Base-by-base conservation (phyloP, 1,140 invertebrate genomes). In the Aleiodes sp. region DNA sequence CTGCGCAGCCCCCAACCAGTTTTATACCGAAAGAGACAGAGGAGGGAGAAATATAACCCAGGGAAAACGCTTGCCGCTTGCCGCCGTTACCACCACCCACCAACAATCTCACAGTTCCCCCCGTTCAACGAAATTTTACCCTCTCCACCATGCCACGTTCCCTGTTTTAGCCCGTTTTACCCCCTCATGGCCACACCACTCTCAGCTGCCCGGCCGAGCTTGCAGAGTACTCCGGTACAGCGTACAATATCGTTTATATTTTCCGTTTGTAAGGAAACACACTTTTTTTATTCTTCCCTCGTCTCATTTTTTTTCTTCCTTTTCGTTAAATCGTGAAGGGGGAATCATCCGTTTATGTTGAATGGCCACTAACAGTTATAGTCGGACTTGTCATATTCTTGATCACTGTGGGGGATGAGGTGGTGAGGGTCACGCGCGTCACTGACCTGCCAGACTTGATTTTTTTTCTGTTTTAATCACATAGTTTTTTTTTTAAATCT, bases 1-100 rank as follows among this genome's bases (percentile, higher is more conserved):
- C 78, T 81, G 81, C 80, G 79, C 81, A 81, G 73, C 75, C 72
- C 71, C 66, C 56, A 24, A n/a, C n/a, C n/a, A 43, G 39, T 8
- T 43, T 14, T 21, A 57, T 41, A 69, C 24, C 29, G 37, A 14
- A n/a, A n/a, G n/a, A n/a, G n/a, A n/a, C n/a, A n/a, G 31, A 6
- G 31, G 52, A 8, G 16, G 52, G 10, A 60, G 52, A 35, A 43
- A 46, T 57, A 61, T 59, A 31, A 37, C 24, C 24, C 28, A 26
- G 37, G 31, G 43, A 57, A 33, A 52, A 21, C 63, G 24, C 52
- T 61, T 57, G 70, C 66, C 29, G 24, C 52, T 70, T 61, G 71
- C 62, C 63, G 26, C 41, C 19, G 10, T 59, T 52, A 35, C 65
- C 60, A 41, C 10, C 21, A 2, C n/a, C n/a, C n/a, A 16, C 59